Conservation (phyloP, 2,113 vertebrate genomes). For the Puntigrus tetrazona region DNA sequence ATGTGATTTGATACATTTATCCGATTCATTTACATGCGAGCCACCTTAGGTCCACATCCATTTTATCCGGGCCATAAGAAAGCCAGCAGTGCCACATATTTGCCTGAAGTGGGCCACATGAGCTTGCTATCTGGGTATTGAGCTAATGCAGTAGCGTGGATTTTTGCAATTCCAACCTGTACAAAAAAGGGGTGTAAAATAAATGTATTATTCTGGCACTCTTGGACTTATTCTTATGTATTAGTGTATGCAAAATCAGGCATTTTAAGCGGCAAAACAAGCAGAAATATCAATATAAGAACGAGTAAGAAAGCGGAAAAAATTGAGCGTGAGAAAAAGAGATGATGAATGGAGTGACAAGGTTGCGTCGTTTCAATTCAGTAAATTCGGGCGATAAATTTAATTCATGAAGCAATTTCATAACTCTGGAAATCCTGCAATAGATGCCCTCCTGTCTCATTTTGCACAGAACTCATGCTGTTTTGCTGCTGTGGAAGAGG, state of each 20-base stretch:
- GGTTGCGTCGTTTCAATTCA: slow-evolving; percentile 25
- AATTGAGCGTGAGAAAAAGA: neutral
- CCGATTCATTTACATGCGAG: too few relatives aligned
- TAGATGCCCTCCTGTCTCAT: neutral
- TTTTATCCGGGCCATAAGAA: too few relatives aligned
- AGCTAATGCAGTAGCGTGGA: neutral
- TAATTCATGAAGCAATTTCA: slow-evolving; percentile 3
- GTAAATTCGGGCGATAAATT: slow-evolving; percentile 19
- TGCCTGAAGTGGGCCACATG: too few relatives aligned
- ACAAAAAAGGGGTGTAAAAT: neutral
- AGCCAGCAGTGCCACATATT: too few relatives aligned
- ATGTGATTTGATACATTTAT: too few relatives aligned
- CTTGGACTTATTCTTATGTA: neutral
- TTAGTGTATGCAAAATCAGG: neutral
- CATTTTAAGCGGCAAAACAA: neutral
- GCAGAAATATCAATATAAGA: neutral
- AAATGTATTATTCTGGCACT: neutral
- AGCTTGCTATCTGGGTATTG: too few relatives aligned
- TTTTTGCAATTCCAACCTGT: neutral
- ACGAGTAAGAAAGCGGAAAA: neutral
- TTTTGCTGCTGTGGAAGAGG: neutral
- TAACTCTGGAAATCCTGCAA: neutral
- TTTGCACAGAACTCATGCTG: neutral
- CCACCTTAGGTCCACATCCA: too few relatives aligned
- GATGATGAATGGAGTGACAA: slow-evolving; percentile 29